Conservation (phyloP, 2,113 vertebrate species). For the Leptosomus discolor region DNA sequence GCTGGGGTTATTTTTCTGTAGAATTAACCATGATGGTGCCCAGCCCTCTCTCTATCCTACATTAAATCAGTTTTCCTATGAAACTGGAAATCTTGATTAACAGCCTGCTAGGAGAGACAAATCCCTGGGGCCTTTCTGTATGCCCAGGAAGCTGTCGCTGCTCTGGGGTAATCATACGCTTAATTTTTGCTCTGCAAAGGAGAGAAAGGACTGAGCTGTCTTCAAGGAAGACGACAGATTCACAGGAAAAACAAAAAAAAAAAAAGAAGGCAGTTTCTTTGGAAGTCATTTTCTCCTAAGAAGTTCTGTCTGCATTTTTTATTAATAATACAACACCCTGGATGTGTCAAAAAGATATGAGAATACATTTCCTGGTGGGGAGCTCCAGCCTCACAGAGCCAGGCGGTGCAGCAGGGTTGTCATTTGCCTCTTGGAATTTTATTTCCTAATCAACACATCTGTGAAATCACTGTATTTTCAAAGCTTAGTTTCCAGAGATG, state of each 20-base stretch:
- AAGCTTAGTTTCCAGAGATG: conserved; percentile 40
- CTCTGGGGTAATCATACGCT: not conserved
- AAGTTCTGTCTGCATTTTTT: conserved; percentile 55
- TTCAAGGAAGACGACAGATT: not conserved
- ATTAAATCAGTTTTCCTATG: not conserved
- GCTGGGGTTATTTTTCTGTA: not conserved
- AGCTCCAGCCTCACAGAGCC: conserved; percentile 20
- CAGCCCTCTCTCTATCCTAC: not conserved
- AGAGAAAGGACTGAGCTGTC: not conserved
- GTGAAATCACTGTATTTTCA: conserved; percentile 39
- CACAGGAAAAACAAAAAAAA: not conserved
- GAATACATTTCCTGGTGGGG: conserved; percentile 42
- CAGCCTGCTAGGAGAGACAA: not conserved
- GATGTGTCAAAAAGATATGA: conserved; percentile 58
- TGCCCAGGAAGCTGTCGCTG: not conserved
- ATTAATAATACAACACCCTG: conserved; percentile 63
- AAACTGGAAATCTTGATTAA: conserved; percentile 13
- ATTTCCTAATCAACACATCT: conserved; percentile 54
- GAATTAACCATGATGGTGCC: not conserved
- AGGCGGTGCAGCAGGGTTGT: not conserved
- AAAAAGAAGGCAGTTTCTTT: not conserved
- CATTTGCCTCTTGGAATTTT: conserved; percentile 50
- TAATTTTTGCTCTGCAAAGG: not conserved
- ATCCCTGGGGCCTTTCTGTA: not conserved
- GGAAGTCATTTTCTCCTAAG: conserved; percentile 23